Base-by-base conservation (phyloP, 2,888 invertebrate genomes). In the Drosophila suboccidentalis region DNA sequence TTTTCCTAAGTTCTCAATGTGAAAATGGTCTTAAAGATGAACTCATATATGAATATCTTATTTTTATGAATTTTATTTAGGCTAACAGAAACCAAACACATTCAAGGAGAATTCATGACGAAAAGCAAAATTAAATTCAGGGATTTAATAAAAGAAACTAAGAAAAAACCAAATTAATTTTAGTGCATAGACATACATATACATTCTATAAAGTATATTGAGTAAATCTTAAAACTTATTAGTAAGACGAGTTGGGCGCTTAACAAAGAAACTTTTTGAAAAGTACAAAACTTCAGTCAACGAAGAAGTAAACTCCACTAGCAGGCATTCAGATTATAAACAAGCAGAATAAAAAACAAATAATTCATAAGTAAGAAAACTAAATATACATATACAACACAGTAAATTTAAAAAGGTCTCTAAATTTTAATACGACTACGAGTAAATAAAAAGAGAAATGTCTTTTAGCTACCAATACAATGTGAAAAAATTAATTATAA, bases 61-160 rank as follows among this genome's bases (percentile, higher is more conserved):
- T 85, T 86, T 86, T 86, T 85, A 87, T 89, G 89, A 69, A 89
- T 89, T 85, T 89, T 89, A 85, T 87, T 87, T 87, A 89, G 88
- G 86, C 69, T 89, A 89, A 84, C 64, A 74, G 69, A 65, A 67
- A 82, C 51, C 39, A 64, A 87, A 77, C 68, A 64, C 79, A 74
- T 67, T 72, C 49, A 79, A 69, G 26, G 57, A 68, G 61, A 64
- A 73, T 73, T 68, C 85, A 82, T 68, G 80, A 87, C 82, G 78
- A 88, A 83, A 88, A 90, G 89, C 91, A 91, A 91, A 91, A 91
- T 90, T 90, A 59, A 57, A 88, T 91, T 91, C 91, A 91, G 91
- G 91, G 91, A 91, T 91, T 90, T 84, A 87, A 74, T 78, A 71
- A 65, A 66, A 38, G 6, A 61, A 43, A 11, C 8, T 6, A 29